A percentile compares a stretch with the other conserved stretches of the same genome.
These are phyloP conservation scores for Pomacea maculata DNA, from an alignment of 1,140 invertebrate genomes.

Conservation along the genomic window DNA sequence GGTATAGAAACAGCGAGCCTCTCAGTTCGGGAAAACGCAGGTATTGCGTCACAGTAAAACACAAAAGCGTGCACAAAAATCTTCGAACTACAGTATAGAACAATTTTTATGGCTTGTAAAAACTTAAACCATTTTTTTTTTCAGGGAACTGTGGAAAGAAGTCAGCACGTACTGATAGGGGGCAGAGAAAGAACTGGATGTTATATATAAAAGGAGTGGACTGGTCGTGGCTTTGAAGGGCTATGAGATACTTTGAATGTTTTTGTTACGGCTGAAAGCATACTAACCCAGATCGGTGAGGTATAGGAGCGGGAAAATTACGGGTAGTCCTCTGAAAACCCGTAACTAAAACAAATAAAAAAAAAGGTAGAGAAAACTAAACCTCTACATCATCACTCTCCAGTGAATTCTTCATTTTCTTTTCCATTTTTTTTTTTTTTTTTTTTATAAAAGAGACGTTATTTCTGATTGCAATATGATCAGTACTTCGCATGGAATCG, in stretches of 20 bases:
- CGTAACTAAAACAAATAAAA: not conserved
- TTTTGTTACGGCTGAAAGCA: too few relatives aligned
- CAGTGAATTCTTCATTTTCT: not conserved
- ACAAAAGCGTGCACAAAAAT: not conserved
- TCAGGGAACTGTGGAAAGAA: too few relatives aligned
- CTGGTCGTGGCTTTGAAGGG: not conserved
- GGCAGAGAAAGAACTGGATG: not conserved
- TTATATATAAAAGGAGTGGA: not conserved
- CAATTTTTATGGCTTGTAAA: too few relatives aligned
- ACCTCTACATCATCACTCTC: not conserved
- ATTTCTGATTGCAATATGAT: not conserved
- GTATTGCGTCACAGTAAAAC: not conserved
- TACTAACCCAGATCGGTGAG: too few relatives aligned
- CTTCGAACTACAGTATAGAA: too few relatives aligned
- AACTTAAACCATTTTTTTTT: too few relatives aligned
- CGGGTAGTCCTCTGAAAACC: too few relatives aligned
- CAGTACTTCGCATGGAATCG: too few relatives aligned
- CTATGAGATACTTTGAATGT: too few relatives aligned
- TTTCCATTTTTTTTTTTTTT: not conserved
- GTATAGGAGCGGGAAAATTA: too few relatives aligned
- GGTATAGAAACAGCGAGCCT: not conserved
- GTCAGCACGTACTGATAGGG: too few relatives aligned
- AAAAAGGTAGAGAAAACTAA: not conserved
- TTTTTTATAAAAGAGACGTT: too few relatives aligned
- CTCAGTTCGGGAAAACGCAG: not conserved